These are phyloP conservation scores for Rattus rattus DNA, from an alignment of 2,113 vertebrate species.

Conservation along the genomic window DNA sequence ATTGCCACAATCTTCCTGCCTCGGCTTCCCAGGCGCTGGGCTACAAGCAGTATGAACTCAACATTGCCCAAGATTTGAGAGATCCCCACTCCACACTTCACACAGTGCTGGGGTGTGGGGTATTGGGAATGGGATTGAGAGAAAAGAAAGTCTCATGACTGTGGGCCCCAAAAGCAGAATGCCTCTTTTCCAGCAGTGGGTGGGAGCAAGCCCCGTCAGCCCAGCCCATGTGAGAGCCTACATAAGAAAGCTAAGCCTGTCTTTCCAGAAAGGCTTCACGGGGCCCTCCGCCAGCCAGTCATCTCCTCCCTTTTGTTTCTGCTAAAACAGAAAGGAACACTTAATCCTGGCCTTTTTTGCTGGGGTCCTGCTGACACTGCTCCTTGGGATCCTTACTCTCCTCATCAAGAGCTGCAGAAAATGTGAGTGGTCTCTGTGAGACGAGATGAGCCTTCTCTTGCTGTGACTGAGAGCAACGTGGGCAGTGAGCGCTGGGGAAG, in stretches of 20 bases:
- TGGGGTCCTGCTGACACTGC: constrained; percentile 76
- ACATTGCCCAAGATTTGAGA: not conserved
- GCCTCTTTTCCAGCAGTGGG: not conserved
- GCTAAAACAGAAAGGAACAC: constrained; percentile 66
- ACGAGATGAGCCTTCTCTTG: not conserved
- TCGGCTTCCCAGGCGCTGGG: not conserved
- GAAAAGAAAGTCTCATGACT: not conserved
- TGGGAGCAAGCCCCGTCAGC: not conserved
- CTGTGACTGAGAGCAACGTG: not conserved
- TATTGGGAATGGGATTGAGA: not conserved
- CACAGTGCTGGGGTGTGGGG: not conserved
- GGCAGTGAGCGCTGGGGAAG: not conserved
- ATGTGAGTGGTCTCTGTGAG: constrained; percentile 77
- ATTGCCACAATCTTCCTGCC: not conserved
- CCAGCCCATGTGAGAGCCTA: not conserved
- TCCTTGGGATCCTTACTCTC: constrained; percentile 60
- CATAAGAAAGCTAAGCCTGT: not conserved
- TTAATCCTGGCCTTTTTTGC: constrained; percentile 75
- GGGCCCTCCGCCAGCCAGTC: not conserved
- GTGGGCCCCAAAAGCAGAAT: not conserved
- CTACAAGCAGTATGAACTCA: not conserved
- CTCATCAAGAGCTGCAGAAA: constrained; percentile 69
- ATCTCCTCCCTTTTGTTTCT: constrained; percentile 15
- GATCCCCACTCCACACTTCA: not conserved
- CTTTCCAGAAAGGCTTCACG: not conserved